Evolutionary conservation across 2,797 vertebrate genomes (phyloP), one percentile per base, ranked within the genome.

Genomic region (Danionella dracula): DNA sequence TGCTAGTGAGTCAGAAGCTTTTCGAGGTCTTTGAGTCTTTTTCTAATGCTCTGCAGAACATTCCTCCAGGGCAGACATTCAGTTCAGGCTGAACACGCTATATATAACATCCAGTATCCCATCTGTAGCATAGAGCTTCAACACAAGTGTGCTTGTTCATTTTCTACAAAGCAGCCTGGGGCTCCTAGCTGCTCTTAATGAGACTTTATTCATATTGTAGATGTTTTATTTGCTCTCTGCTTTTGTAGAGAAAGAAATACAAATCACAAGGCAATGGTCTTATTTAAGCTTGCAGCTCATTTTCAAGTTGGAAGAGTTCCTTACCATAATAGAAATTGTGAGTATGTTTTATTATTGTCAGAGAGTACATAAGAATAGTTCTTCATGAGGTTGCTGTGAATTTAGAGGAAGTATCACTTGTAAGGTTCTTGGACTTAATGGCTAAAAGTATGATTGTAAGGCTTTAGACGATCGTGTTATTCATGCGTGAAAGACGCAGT

Each of bases 381-480:
- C 38, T 38, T 31, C 38, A 21, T 2, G n/a, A n/a, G n/a, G n/a
- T n/a, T n/a, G n/a, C n/a, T n/a, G n/a, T n/a, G n/a, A n/a, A n/a
- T n/a, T n/a, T n/a, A n/a, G n/a, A n/a, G n/a, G n/a, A n/a, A n/a
- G n/a, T n/a, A n/a, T n/a, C n/a, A n/a, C n/a, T n/a, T n/a, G n/a
- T n/a, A n/a, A n/a, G n/a, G n/a, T n/a, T n/a, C n/a, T n/a, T n/a
- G n/a, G n/a, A n/a, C n/a, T n/a, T n/a, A n/a, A n/a, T n/a, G n/a
- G n/a, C n/a, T n/a, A n/a, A n/a, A n/a, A n/a, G n/a, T n/a, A n/a
- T n/a, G n/a, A n/a, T n/a, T n/a, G n/a, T n/a, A n/a, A 71, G 41
- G 62, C 66, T 70, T 77, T 77, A 74, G n/a, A 78, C 67, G 68
- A 68, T 73, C 45, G 45, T 60, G 60, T 58, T 66, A 66, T 63